Base-by-base conservation (phyloP, 1,140 invertebrate species). In the Ganaspis sp. region DNA sequence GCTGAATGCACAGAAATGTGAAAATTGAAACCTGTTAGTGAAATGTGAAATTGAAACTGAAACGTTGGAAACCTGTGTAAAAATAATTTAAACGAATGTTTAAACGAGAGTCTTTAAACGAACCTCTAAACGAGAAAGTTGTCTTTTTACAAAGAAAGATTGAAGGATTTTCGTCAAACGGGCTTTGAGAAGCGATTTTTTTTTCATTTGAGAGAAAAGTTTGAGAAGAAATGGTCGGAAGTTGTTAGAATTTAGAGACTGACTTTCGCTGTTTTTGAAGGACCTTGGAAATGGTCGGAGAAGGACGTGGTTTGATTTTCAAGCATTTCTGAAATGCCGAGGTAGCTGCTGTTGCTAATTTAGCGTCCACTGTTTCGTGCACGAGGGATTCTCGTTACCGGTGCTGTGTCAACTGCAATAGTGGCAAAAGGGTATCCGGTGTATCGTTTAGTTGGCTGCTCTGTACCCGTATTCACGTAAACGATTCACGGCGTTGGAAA, bases 381-480 rank as follows among this genome's bases (percentile, higher is more conserved):
- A 29, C 58, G 58, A 64, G 58, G 58, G 58, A 64, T 64, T 29
- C 58, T 64, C 58, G 58, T 64, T 64, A 64, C 58, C 58, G 58
- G 9, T 49, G 17, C 45, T 49, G n/a, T 49, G 45, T 49, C 45
- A 49, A 49, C 45, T 49, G 58, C 58, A 29, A 64, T 64, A n/a
- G 15, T 29, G 58, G 23, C 12, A 15, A 64, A 29, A 0, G 26
- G 23, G 58, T 64, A 64, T 64, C 58, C 58, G 11, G 58, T 64
- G 58, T n/a, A 64, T 29, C 54, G 23, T 64, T 26, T 29, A 64
- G 23, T 26, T 34, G 0, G 11, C 26, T 11, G 23, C 0, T 58
- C 54, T 64, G 15, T 26, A 64, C 15, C 21, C 54, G 29, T 64
- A 15, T 29, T 64, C 54, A 29, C 9, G 23, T 64, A 64, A 64